Conservation (phyloP, 2,113 vertebrate genomes). For the Pelusios castaneus region DNA sequence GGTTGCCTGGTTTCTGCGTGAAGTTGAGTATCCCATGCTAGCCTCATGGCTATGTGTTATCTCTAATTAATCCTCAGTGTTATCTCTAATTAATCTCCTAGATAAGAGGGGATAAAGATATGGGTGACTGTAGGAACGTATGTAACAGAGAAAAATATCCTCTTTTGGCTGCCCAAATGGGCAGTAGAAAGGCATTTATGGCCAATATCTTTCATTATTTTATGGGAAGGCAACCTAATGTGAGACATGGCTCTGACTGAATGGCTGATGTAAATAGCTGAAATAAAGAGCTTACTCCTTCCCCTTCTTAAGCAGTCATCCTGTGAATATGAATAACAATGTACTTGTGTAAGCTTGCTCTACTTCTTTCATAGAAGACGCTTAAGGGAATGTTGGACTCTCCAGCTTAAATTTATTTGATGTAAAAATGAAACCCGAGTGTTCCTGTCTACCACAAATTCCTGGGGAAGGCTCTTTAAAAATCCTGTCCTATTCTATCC, state of each 20-base stretch:
- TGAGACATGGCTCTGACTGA: not conserved
- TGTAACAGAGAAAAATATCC: not conserved
- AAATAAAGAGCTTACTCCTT: not conserved
- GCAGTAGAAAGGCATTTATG: not conserved
- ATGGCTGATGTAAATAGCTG: rapidly evolving
- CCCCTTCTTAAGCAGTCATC: not conserved
- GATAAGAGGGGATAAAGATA: not conserved
- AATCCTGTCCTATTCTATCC: not conserved
- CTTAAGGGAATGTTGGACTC: not conserved
- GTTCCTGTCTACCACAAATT: not conserved
- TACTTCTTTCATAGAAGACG: slow-evolving; percentile 19
- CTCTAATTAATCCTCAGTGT: not conserved
- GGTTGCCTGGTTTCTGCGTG: too few relatives aligned
- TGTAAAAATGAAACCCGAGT: not conserved
- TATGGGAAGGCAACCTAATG: not conserved
- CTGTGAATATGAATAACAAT: not conserved
- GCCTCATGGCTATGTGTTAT: not conserved
- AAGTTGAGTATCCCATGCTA: not conserved
- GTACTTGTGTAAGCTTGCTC: not conserved
- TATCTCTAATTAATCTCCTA: not conserved
- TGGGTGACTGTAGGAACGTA: not conserved
- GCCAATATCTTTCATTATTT: not conserved
- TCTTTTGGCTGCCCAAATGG: not conserved
- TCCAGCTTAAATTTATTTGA: not conserved
- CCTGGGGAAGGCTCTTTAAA: not conserved